Conservation (phyloP, 2,797 vertebrate genomes). For the Poecilia picta region DNA sequence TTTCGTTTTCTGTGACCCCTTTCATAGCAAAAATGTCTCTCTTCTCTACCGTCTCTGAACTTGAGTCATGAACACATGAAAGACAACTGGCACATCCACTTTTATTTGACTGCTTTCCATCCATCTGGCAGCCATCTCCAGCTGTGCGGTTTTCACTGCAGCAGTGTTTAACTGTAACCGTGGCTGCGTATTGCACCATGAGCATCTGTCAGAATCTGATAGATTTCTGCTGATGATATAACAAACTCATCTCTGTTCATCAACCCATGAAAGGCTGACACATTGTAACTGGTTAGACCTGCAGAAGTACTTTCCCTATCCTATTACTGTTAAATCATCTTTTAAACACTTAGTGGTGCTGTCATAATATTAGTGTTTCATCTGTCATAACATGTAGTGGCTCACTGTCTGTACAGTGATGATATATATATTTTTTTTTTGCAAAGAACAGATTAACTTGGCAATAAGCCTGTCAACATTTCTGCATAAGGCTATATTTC, state of each 20-base stretch:
- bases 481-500: background rate
- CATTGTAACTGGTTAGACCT: conserved; percentile 55
- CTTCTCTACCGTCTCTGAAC: conserved; percentile 6
- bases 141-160: background rate
- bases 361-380: conserved; percentile 74
- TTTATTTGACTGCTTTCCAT: conserved; percentile 24
- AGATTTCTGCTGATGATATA: conserved; percentile 33
- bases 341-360: conserved; percentile 55
- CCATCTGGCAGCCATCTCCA: conserved; percentile 7
- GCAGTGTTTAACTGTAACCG: background rate
- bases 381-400: conserved; percentile 69
- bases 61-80: conserved; percentile 20
- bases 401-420: conserved; percentile 43
- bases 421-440: background rate
- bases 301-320: conserved; percentile 40
- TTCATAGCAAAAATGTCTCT: background rate
- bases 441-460: conserved; percentile 32
- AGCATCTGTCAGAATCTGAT: conserved; percentile 25
- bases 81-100: background rate
- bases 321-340: conserved; percentile 53
- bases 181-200: conserved; percentile 4
- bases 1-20: conserved; percentile 7
- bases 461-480: conserved; percentile 40
- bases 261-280: conserved; percentile 23
- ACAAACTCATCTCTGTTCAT: conserved; percentile 41